Evolutionary conservation across 1,140 invertebrate species (phyloP).

Genomic region (Idris sp.): DNA sequence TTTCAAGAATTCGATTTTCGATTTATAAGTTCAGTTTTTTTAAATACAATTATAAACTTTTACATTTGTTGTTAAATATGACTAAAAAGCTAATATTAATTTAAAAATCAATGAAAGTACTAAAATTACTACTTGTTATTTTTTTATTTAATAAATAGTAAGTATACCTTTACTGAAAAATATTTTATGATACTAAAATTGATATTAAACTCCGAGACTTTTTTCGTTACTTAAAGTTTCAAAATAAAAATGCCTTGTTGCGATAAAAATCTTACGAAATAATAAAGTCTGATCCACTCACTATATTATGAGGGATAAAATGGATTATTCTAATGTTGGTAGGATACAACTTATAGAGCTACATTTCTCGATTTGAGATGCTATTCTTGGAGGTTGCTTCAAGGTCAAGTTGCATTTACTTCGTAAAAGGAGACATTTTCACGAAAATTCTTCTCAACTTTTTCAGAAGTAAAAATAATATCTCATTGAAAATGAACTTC

Average conservation of each 20-base stretch:
- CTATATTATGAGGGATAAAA: constrained; percentile 28
- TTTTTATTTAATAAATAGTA: too few species aligned
- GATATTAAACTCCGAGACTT: constrained; percentile 11
- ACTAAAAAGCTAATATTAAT: too few species aligned
- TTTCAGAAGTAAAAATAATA: not conserved
- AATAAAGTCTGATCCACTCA: constrained; percentile 35
- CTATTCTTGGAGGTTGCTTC: not conserved
- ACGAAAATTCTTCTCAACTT: not conserved
- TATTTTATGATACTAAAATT: too few species aligned
- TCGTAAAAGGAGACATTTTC: too few species aligned
- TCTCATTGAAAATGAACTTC: not conserved
- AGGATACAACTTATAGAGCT: constrained; percentile 26
- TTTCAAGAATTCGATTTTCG: too few species aligned
- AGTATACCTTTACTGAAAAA: too few species aligned
- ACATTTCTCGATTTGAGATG: constrained; percentile 26
- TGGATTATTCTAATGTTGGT: constrained; percentile 41
- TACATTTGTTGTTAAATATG: too few species aligned
- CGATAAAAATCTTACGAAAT: constrained; percentile 24
- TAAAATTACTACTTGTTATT: too few species aligned
- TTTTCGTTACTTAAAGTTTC: constrained; percentile 2
- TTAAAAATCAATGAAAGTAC: too few species aligned
- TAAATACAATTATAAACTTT: too few species aligned
- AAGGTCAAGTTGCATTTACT: constrained; percentile 36
- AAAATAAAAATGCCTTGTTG: constrained; percentile 26
- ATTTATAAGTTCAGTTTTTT: too few species aligned